Base-by-base conservation (phyloP, 2,888 invertebrate genomes). In the Eurytoma californica region DNA sequence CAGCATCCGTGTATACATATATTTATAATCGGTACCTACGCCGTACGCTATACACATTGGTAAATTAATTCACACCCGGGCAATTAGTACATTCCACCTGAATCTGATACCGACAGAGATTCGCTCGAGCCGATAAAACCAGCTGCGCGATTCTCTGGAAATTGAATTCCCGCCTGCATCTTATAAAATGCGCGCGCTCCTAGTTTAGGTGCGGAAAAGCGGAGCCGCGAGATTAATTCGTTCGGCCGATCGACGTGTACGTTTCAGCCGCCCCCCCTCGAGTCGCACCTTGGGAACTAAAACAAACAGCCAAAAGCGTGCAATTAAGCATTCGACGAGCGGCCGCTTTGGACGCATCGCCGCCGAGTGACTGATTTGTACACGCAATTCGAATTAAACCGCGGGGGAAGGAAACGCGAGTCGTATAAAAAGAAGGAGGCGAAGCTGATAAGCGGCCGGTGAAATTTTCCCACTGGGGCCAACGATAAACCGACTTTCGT, bases 41-140 rank as follows among this genome's bases (percentile, higher is more conserved):
- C 20, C 12, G 28, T 60, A n/a, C 24, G 49, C 28, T 67, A 60
- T 24, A 73, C 58, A 67, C 49, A 47, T 57, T 39, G 67, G 20
- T 60, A 67, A 67, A 74, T 74, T 74, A 74, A 74, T 74, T 74
- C 67, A 74, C 74, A 68, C 67, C 53, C 47, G 57, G 61, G 75
- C 68, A 75, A 75, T 75, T 75, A 75, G 68, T 75, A 67, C 58
- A 67, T 74, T 74, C 66, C 55, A 58, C 67, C n/a, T 58, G 60
- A 57, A 74, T 66, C 67, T 67, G 58, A 60, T 66, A 66, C 60
- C 9, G 9, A 39, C 47, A 0, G 18, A 58, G 57, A 74, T 67
- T 49, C 67, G 13, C 18, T 14, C 16, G 13, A 18, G 3, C 30
- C 16, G 72, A 72, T 72, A 72, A 72, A 72, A 49, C 20, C 18